These are phyloP conservation scores for Heliconius erato DNA, from an alignment of 2,888 invertebrate genomes.

Conservation along the genomic window DNA sequence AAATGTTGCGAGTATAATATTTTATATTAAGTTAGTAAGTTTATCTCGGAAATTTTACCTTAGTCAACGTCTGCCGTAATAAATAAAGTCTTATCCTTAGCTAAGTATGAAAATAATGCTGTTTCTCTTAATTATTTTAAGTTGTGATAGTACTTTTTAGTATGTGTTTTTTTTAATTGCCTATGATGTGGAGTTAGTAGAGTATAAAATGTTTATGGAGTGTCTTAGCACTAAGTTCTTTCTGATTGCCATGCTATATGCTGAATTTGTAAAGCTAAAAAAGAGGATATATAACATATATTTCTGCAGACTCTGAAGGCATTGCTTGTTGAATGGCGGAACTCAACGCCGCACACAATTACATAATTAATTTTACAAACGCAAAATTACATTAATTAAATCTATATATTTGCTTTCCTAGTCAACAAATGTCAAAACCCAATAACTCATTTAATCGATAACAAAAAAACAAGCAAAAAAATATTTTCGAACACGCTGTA, in stretches of 20 bases:
- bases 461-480: background rate
- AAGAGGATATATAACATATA: too few relatives aligned
- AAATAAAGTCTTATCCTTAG: conserved; percentile 43
- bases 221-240: too few relatives aligned
- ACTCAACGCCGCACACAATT: background rate
- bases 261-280: too few relatives aligned
- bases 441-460: conserved; percentile 31
- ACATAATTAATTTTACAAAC: too few relatives aligned
- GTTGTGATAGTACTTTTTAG: conserved; percentile 32
- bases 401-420: background rate
- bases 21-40: conserved; percentile 40
- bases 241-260: too few relatives aligned
- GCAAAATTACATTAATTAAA: background rate
- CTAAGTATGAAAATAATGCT: conserved; percentile 45
- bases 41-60: conserved; percentile 38
- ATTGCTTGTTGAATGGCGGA: too few relatives aligned
- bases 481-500: conserved; percentile 38
- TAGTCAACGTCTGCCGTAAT: conserved; percentile 38
- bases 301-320: too few relatives aligned
- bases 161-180: background rate
- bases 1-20: conserved; percentile 36
- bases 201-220: too few relatives aligned
- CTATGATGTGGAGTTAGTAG: background rate
- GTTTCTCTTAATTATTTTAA: conserved; percentile 31
- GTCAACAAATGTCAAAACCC: conserved; percentile 10